Conservation (phyloP, 2,113 vertebrate species). For the Delphinapterus leucas region DNA sequence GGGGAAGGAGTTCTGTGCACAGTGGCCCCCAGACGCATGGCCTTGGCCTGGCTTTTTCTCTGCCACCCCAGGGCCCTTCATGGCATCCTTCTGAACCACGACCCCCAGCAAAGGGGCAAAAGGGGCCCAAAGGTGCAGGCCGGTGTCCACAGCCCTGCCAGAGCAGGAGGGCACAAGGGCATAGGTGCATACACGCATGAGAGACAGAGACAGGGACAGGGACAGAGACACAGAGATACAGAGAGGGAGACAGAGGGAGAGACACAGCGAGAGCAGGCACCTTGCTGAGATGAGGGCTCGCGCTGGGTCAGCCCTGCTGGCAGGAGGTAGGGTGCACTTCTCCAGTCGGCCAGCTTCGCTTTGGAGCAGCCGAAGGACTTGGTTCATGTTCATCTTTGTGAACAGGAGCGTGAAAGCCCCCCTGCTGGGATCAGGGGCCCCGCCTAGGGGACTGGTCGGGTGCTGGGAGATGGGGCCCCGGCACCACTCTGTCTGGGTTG, state of each 20-base stretch:
- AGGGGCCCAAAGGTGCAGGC: no score
- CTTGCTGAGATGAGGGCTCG: neutral
- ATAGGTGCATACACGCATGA: neutral
- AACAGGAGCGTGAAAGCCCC: neutral
- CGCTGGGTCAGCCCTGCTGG: neutral
- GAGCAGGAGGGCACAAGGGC: neutral
- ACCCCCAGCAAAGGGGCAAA: neutral
- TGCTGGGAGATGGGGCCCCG: accelerated
- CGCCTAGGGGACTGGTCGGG: accelerated
- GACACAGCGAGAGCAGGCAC: neutral
- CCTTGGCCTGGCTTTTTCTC: neutral
- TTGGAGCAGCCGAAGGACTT: accelerated
- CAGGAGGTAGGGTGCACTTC: accelerated
- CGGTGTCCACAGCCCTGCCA: neutral
- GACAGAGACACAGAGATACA: neutral
- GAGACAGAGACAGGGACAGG: neutral
- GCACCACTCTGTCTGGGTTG: neutral
- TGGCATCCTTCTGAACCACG: neutral
- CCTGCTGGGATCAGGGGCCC: accelerated
- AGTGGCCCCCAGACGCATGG: neutral
- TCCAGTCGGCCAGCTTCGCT: accelerated
- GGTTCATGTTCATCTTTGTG: neutral
- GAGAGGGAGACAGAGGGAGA: no score
- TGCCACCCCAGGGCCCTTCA: neutral
- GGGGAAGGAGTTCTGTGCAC: accelerated